phyloP scores from a whole-genome alignment of 2,888 invertebrate genomes.

The Drosophila histrio region DNA sequence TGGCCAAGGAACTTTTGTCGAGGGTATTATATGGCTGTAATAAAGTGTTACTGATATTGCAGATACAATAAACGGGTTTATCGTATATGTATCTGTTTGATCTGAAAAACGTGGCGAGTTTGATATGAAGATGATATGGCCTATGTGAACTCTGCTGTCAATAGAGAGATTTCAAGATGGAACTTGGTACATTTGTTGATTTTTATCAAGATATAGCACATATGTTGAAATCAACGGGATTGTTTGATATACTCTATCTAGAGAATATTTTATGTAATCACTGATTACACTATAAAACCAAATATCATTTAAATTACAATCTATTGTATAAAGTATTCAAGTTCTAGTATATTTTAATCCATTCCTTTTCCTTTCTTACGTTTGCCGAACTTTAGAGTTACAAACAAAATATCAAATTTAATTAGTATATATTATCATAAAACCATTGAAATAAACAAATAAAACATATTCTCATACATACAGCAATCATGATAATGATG shows the following conservation, averaged over 20 bases:
- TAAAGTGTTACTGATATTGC: not conserved
- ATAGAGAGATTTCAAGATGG: not conserved
- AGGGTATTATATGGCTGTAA: no score
- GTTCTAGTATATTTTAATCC: no score
- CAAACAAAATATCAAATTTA: conserved; percentile 40
- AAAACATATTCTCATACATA: not conserved
- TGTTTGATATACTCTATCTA: not conserved
- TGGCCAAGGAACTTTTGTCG: not conserved
- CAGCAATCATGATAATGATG: not conserved
- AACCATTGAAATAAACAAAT: conserved; percentile 24
- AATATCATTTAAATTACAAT: not conserved
- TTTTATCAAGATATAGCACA: not conserved
- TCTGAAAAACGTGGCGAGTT: not conserved
- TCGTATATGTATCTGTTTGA: no score
- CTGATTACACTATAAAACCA: not conserved
- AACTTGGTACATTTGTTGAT: not conserved
- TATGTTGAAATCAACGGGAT: not conserved
- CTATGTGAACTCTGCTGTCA: not conserved
- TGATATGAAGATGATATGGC: not conserved
- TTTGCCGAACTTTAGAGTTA: not conserved
- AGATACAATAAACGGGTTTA: not conserved
- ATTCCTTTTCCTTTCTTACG: not conserved
- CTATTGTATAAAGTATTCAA: not conserved
- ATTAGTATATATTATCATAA: conserved; percentile 46
- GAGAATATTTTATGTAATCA: not conserved